Base-by-base conservation (phyloP, 2,888 invertebrate species). In the Bellardia pandia region DNA sequence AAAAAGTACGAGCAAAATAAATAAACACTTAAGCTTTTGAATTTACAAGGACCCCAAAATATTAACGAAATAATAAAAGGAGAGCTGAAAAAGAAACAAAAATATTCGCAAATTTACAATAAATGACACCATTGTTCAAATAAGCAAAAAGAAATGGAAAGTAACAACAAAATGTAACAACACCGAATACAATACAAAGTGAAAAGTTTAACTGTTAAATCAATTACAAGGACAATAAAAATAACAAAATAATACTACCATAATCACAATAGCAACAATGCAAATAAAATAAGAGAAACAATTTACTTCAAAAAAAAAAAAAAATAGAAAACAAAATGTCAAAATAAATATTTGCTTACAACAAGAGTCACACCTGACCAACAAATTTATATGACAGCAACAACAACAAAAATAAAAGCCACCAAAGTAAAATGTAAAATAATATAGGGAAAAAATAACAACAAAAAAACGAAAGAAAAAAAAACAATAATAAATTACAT, bases 131-230 rank as follows among this genome's bases (percentile, higher is more conserved):
- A 69, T 68, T 78, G 60, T 37, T 48, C 42, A 48, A 74, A 66
- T 62, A 68, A 74, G 11, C 30, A 45, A 33, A 62, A 16, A 16
- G 72, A 48, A 78, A 78, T 6, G 37, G 37, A 53, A 56, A 13
- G 13, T 53, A 23, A 53, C 23, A 74, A n/a, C 9, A 33, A 69
- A 37, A 37, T 5, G 6, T 3, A 64, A 80, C n/a, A 72, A 14
- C 13, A 37, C 9, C 23, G 40, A 42, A 48, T 11, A 76, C 16
- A 62, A 82, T 37, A 51, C 48, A 74, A 23, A 86, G 64, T 79
- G 82, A 75, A 86, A 86, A 83, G 72, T 86, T 86, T 78, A 86
- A 86, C 76, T 86, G 75, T 82, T 75, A 86, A 89, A 89, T 88
- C 85, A 89, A 89, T 89, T 88, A 88, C 86, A 84, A 83, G 56